Evolutionary conservation across 2,113 vertebrate species (phyloP).

Genomic region (Leuciscus idus): DNA sequence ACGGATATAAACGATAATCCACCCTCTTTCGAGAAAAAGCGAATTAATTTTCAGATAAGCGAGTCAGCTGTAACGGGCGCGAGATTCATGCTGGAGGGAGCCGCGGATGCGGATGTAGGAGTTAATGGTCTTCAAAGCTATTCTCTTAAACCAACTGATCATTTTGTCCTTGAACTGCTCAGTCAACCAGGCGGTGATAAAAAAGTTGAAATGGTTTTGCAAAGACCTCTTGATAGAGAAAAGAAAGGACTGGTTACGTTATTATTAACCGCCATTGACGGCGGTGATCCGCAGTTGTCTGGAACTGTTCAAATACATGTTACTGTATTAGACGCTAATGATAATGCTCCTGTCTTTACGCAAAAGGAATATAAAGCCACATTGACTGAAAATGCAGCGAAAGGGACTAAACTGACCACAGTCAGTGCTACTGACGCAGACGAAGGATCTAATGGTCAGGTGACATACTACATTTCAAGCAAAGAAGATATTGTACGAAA

Average conservation of each 20-base stretch:
- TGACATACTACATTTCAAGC: constrained; percentile 74
- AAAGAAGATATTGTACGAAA: constrained; percentile 52
- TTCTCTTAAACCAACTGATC: constrained; percentile 67
- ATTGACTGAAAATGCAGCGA: constrained; percentile 69
- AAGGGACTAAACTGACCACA: constrained; percentile 59
- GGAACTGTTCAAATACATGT: constrained; percentile 63
- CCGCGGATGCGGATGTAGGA: constrained; percentile 75
- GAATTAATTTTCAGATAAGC: constrained; percentile 72
- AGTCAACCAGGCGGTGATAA: constrained; percentile 53
- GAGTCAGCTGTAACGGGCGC: constrained; percentile 69
- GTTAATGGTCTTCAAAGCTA: constrained; percentile 73
- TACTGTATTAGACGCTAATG: constrained; percentile 54
- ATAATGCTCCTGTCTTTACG: constrained; percentile 74
- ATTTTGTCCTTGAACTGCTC: constrained; percentile 64
- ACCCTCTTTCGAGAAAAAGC: constrained; percentile 69
- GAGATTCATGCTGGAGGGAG: constrained; percentile 73
- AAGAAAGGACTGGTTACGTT: constrained; percentile 54
- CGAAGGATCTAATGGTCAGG: constrained; percentile 72
- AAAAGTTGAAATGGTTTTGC: constrained; percentile 65
- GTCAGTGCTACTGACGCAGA: constrained; percentile 80
- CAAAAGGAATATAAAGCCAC: constrained; percentile 68
- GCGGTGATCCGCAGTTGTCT: constrained; percentile 63
- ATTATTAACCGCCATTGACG: constrained; percentile 64
- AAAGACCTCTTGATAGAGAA: constrained; percentile 67
- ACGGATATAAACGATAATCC: constrained; percentile 80